Base-by-base conservation (phyloP, 2,113 vertebrate species). In the Microcebus jonahi region DNA sequence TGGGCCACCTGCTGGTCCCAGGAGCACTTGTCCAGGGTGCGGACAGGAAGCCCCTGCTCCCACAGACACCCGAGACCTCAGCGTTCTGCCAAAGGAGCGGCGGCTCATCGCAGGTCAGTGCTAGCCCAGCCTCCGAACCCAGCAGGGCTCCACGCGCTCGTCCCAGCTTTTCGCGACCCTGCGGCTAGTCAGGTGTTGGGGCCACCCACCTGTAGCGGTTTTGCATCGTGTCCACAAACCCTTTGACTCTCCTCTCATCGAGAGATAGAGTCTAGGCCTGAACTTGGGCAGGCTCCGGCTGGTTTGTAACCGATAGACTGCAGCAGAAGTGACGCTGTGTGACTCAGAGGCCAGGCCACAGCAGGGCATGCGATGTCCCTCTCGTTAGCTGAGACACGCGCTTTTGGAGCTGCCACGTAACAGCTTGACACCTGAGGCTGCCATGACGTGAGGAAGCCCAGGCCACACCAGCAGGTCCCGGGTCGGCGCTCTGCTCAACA, bases 321-420 rank as follows among this genome's bases (percentile, higher is more conserved):
- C 17, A 5, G 4, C 67, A 82, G 67, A 48, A 55, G 21, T 0
- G 57, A n/a, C 1, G 5, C n/a, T 23, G n/a, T 10, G 67, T 36
- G 67, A 70, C 18, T 70, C 1, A 21, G 18, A 82, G 53, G 8
- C 11, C 15, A 2, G 50, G 13, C 70, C 70, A 42, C 39, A 20
- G 27, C 7, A 71, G n/a, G 61, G 23, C 31, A 0, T 0, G 3
- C 1, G 18, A 3, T 1, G 53, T 42, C 53, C 2, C 1, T 21
- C 36, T 23, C 9, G 14, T 21, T 3, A 7, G n/a, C 83, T 15
- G 65, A 39, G 27, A 61, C 4, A 27, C 29, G 42, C 34, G 18
- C 21, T 34, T 36, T 31, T 8, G 10, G 14, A 65, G 55, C 42
- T 14, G 1, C 85, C 27, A 1, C 3, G 0, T 17, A 25, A 73